These are phyloP conservation scores for Atherix ibis DNA, from an alignment of 2,888 invertebrate species.

Conservation along the genomic window DNA sequence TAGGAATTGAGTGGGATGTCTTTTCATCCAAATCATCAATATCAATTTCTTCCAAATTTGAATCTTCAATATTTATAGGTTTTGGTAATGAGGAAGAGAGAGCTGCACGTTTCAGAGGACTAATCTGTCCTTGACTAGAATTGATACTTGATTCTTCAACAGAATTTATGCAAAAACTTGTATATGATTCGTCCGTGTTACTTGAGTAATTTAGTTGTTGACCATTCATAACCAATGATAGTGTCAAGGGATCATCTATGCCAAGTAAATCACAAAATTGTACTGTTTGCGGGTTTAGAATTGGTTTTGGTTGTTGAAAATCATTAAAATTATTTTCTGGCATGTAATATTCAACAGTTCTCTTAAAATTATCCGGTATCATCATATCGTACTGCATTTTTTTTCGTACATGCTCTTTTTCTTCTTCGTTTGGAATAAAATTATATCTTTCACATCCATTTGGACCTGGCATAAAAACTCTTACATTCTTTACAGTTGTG, in stretches of 20 bases:
- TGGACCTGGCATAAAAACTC: conserved; percentile 65
- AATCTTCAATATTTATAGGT: conserved; percentile 6
- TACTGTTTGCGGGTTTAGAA: conserved; percentile 53
- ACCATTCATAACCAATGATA: conserved; percentile 40
- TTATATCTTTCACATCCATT: conserved; percentile 45
- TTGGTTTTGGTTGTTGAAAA: conserved; percentile 34
- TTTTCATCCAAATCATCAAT: conserved; percentile 3
- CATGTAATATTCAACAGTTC: conserved; percentile 51
- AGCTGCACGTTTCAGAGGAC: conserved; percentile 5
- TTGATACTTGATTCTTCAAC: conserved; percentile 7
- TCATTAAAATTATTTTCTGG: conserved; percentile 29
- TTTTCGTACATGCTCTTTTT: conserved; percentile 45
- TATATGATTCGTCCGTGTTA: conserved; percentile 8
- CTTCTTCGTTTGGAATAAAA: conserved; percentile 49
- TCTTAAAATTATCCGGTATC: conserved; percentile 65
- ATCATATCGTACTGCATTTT: conserved; percentile 50
- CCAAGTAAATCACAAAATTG: conserved; percentile 49
- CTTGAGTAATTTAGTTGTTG: conserved; percentile 24
- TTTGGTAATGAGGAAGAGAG: conserved; percentile 8
- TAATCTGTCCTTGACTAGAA: conserved; percentile 3
- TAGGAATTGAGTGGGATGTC: not conserved
- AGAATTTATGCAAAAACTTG: conserved; percentile 3
- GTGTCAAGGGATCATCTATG: conserved; percentile 66
- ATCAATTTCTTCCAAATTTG: conserved; percentile 4
- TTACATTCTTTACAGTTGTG: conserved; percentile 49